phyloP scores from a whole-genome alignment of 2,797 vertebrate species.

The Phrynocephalus forsythii region DNA sequence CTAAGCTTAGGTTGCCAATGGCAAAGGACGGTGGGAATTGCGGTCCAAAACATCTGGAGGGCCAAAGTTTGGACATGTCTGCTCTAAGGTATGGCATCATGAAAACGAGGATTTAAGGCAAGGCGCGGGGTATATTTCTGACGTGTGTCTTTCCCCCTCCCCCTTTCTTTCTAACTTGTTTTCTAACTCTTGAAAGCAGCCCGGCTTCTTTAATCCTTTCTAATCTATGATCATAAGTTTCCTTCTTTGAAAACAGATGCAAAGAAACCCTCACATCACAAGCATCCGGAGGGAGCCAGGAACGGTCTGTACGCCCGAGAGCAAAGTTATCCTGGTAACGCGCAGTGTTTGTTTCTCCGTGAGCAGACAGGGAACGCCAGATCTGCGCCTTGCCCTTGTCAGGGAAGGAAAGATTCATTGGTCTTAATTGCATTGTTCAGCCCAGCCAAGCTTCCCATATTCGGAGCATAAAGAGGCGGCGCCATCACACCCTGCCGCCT shows the following conservation, averaged over 20 bases:
- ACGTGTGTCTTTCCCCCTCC: no score
- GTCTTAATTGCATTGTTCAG: slow-evolving; percentile 20
- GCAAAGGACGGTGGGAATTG: no score
- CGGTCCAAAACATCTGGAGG: no score
- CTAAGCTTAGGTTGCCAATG: no score
- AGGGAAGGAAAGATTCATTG: background rate
- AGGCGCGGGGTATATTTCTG: no score
- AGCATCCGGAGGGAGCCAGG: background rate
- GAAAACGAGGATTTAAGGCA: no score
- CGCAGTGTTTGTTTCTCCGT: background rate
- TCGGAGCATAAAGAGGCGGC: background rate
- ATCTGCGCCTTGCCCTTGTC: slow-evolving; percentile 6
- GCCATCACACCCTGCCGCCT: background rate
- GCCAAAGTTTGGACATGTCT: no score
- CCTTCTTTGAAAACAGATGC: background rate
- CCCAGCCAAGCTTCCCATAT: background rate
- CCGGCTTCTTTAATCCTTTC: background rate
- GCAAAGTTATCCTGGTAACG: background rate
- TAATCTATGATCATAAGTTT: background rate
- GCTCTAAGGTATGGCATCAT: no score
- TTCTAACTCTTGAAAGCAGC: no score
- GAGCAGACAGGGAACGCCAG: background rate
- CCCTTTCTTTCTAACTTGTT: no score
- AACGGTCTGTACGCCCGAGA: background rate
- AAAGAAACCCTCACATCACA: slow-evolving; percentile 6